These are phyloP conservation scores for Lasioglossum morio DNA, from an alignment of 2,888 invertebrate genomes.

Conservation along the genomic window DNA sequence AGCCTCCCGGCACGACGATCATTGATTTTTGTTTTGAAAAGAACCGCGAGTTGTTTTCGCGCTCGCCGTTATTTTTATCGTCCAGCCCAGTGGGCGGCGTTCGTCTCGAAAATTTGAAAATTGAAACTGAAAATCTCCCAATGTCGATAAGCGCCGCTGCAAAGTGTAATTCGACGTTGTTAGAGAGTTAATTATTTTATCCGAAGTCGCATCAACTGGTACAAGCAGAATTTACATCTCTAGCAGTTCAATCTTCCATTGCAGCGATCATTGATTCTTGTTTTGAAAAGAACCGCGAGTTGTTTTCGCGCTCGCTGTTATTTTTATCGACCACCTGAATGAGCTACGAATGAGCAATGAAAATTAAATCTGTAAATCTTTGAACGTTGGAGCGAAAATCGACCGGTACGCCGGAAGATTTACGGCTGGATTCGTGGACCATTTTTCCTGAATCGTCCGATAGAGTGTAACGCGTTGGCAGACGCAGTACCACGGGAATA, in stretches of 20 bases:
- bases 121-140: too few species aligned
- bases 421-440: not conserved
- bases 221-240: conserved; percentile 61
- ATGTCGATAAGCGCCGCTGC: too few species aligned
- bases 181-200: too few species aligned
- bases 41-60: conserved; percentile 33
- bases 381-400: not conserved
- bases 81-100: not conserved
- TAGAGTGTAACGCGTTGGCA: not conserved
- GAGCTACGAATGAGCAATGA: not conserved
- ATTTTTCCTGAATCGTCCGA: not conserved
- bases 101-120: not conserved
- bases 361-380: not conserved
- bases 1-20: conserved; percentile 41
- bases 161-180: too few species aligned
- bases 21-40: conserved; percentile 75
- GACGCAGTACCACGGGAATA: not conserved
- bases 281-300: conserved; percentile 58
- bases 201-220: too few species aligned
- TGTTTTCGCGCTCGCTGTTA: not conserved
- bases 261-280: conserved; percentile 73
- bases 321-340: not conserved
- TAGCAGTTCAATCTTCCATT: conserved; percentile 6
- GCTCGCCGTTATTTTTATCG: not conserved
- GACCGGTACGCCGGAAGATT: not conserved